Evolutionary conservation across 1,140 invertebrate species (phyloP), one percentile per base, ranked within the genome.

Genomic region (Trachymyrmex septentrionalis): DNA sequence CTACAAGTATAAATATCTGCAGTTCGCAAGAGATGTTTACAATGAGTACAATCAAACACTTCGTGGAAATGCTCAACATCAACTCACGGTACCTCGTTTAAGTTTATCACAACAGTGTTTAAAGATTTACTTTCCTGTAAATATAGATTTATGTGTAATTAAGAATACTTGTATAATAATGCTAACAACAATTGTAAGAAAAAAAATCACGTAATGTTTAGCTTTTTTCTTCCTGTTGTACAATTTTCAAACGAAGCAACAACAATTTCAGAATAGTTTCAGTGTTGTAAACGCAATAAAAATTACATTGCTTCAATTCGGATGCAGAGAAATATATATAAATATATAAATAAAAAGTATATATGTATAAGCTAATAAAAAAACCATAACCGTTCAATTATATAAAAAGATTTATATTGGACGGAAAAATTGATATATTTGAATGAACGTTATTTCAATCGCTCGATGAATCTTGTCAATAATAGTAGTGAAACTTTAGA

Each of bases 371-470:
- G 24, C 59, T 78, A 50, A 30, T 66, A 78, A 78, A 76, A 76
- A 78, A 76, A 75, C 12, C 12, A 77, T 50, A 66, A 78, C 59
- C 44, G 30, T 78, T 50, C 44, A 30, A 78, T 66, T 50, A 66
- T 30, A 66, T 27, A 27, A 21, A 76, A 76, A 61, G 59, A 78
- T 78, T 66, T 67, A 66, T 50, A 67, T 76, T 76, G 73, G 38
- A 21, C 10, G 24, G 19, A 66, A 66, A 78, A 44, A 78, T 78
- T 64, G 64, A 10, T 78, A 9, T 48, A 21, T 78, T 78, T 21
- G 21, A 27, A 78, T 64, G 19, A 78, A 66, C 12, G 14, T 44
- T 61, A 21, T 61, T 76, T 76, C 21, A 48, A 66, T 78, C 76
- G 9, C 12, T 78, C 7, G 34, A 76, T 24, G 16, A 78, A 61